Evolutionary conservation across 92 coral and sea anemone genomes (phyloP).

Genomic region (Palythoa heliodiscus): DNA sequence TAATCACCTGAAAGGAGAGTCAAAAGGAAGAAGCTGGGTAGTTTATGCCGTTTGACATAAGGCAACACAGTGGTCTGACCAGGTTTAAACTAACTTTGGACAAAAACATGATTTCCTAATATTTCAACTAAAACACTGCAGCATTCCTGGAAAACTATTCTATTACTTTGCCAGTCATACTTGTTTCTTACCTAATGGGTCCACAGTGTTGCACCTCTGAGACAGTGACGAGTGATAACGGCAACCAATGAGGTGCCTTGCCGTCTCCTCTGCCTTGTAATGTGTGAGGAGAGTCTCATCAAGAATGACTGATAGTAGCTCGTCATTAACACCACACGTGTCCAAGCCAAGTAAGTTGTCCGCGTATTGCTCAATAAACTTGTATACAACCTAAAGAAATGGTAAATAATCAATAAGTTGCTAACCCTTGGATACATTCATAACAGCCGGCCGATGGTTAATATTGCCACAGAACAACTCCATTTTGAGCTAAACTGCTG

Average conservation of each 20-base stretch:
- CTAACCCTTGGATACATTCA: background rate
- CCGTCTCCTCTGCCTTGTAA: slow-evolving; percentile 54
- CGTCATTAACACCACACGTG: slow-evolving; percentile 73
- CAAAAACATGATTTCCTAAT: background rate
- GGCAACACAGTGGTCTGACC: too few species aligned
- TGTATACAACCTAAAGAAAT: slow-evolving; percentile 53
- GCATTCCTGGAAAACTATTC: background rate
- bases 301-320: slow-evolving; percentile 45
- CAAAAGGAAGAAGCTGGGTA: too few species aligned
- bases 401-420: background rate
- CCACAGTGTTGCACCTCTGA: slow-evolving; percentile 65
- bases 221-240: slow-evolving; percentile 54
- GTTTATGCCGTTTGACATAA: too few species aligned
- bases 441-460: background rate
- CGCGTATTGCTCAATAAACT: slow-evolving; percentile 57
- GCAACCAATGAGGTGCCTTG: slow-evolving; percentile 68
- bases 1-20: too few species aligned
- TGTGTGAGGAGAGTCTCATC: slow-evolving; percentile 52
- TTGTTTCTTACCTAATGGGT: slow-evolving; percentile 26
- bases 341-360: slow-evolving; percentile 72
- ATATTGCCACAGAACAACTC: background rate
- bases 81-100: too few species aligned
- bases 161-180: background rate
- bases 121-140: background rate
- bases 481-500: too few species aligned